Conservation (phyloP, 1,140 invertebrate genomes). For the Cyclargus thomasi region DNA sequence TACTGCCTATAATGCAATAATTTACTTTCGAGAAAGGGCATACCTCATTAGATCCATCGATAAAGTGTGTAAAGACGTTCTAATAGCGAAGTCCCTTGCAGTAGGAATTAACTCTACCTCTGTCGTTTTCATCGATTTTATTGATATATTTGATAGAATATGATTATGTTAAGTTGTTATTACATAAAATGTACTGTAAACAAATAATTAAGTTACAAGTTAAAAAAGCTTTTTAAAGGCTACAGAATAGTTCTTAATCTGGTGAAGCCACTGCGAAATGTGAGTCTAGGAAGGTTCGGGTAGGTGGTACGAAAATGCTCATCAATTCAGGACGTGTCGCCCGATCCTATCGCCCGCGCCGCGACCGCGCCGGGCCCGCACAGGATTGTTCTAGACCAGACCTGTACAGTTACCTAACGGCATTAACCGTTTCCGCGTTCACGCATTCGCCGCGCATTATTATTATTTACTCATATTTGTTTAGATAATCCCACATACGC, state of each 20-base stretch:
- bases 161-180: too few species aligned
- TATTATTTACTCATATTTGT: constrained; percentile 49
- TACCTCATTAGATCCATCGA: too few species aligned
- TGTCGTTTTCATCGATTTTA: too few species aligned
- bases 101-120: too few species aligned
- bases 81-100: too few species aligned
- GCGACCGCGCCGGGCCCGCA: constrained; percentile 28
- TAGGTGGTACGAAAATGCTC: constrained; percentile 38
- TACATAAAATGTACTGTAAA: too few species aligned
- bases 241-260: background rate
- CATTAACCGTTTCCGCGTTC: constrained; percentile 62
- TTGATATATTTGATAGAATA: too few species aligned
- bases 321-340: constrained; percentile 69
- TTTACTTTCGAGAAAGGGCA: too few species aligned
- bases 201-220: too few species aligned
- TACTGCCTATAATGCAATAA: too few species aligned
- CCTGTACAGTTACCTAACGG: constrained; percentile 70
- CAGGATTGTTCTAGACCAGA: constrained; percentile 69
- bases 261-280: background rate
- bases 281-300: background rate
- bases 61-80: too few species aligned
- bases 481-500: constrained; percentile 17
- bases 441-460: constrained; percentile 57
- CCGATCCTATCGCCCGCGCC: constrained; percentile 45
- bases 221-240: background rate